These are phyloP conservation scores for Tethea ocularis DNA, from an alignment of 2,888 invertebrate genomes.

Conservation along the genomic window DNA sequence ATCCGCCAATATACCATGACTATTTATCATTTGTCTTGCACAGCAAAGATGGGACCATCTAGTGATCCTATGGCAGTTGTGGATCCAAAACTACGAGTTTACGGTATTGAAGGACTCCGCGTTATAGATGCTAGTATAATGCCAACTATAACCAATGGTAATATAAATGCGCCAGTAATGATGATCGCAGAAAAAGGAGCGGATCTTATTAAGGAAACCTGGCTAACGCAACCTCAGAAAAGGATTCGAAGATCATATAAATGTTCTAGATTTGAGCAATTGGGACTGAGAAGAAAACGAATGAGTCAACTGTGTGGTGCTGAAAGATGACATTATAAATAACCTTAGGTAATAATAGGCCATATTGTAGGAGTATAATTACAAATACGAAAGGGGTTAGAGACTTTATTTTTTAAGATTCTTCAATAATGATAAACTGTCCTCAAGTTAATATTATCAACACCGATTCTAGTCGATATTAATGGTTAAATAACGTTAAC, in stretches of 20 bases:
- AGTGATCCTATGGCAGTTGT: conserved; percentile 92
- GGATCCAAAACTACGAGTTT: conserved; percentile 89
- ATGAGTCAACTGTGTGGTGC: conserved; percentile 43
- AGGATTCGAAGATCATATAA: conserved; percentile 52
- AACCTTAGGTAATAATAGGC: conserved; percentile 27
- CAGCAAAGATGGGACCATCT: conserved; percentile 92
- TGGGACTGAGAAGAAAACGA: conserved; percentile 40
- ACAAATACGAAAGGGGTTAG: conserved; percentile 36
- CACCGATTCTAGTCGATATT: not conserved
- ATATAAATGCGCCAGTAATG: conserved; percentile 93
- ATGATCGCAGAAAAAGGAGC: conserved; percentile 95
- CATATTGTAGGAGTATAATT: conserved; percentile 35
- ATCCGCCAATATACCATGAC: conserved; percentile 94
- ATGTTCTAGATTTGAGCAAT: conserved; percentile 46
- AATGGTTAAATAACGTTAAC: not conserved
- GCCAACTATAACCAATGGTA: conserved; percentile 94
- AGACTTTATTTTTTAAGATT: conserved; percentile 2
- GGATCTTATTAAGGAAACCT: conserved; percentile 90
- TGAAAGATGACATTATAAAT: conserved; percentile 56
- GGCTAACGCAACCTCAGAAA: conserved; percentile 73
- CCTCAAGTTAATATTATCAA: not conserved
- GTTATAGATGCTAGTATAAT: conserved; percentile 95
- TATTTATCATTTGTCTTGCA: conserved; percentile 93
- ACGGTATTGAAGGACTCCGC: conserved; percentile 90
- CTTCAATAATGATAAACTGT: not conserved